phyloP scores from a whole-genome alignment of 2,797 vertebrate genomes.

The Falco novaeseelandiae region DNA sequence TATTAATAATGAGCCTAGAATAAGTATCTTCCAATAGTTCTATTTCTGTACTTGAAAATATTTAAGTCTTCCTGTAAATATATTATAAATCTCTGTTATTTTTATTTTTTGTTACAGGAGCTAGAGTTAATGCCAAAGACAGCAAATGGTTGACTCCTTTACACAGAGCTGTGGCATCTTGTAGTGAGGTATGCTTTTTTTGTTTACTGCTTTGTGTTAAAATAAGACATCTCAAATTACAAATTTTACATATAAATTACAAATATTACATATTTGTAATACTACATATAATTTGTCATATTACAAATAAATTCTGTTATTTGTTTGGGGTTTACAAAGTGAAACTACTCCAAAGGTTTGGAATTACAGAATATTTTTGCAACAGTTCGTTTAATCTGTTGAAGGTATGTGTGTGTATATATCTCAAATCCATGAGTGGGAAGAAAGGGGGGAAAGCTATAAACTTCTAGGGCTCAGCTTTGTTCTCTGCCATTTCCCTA shows the following conservation, averaged over 20 bases:
- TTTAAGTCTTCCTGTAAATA: not conserved
- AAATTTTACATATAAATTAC: no score
- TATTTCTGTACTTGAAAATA: not conserved
- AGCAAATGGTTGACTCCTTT: slow-evolving; percentile 99
- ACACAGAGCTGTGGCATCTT: slow-evolving; percentile 97
- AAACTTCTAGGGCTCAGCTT: not conserved
- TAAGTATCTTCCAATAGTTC: not conserved
- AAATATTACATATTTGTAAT: no score
- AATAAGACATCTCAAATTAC: not conserved
- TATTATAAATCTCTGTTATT: slow-evolving; percentile 49
- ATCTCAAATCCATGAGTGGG: not conserved
- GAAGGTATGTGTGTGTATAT: not conserved
- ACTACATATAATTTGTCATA: no score
- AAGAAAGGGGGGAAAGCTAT: not conserved
- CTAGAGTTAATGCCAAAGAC: slow-evolving; percentile 99
- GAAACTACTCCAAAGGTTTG: not conserved
- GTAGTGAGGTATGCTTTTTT: slow-evolving; percentile 90
- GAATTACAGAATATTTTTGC: not conserved
- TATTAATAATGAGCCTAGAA: not conserved
- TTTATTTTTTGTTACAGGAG: slow-evolving; percentile 84
- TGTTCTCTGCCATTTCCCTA: not conserved
- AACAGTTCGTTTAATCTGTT: not conserved
- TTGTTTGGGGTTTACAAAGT: not conserved
- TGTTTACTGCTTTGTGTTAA: not conserved
- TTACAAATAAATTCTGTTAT: not conserved